Evolutionary conservation across 2,888 invertebrate species (phyloP).

Genomic region (Geophilus truncorum): DNA sequence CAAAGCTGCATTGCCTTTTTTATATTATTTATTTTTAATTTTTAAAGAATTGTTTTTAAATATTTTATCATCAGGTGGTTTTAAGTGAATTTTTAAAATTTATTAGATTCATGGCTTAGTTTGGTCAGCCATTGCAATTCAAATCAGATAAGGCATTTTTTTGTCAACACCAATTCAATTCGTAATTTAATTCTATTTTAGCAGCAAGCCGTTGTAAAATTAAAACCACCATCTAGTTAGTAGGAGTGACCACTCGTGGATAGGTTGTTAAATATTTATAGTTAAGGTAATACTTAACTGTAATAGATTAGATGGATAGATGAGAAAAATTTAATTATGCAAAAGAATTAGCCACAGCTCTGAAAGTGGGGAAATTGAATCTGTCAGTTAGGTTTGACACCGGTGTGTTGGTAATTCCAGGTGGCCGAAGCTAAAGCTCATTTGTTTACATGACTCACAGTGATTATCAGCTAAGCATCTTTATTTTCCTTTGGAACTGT

Average conservation of each 20-base stretch:
- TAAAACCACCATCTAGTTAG: too few relatives aligned
- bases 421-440: neutral
- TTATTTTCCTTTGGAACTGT: neutral
- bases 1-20: too few relatives aligned
- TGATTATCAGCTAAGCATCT: neutral
- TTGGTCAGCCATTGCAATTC: too few relatives aligned
- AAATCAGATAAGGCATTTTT: too few relatives aligned
- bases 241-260: neutral
- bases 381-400: neutral
- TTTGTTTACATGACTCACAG: neutral
- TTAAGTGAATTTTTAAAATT: too few relatives aligned
- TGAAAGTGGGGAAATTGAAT: neutral
- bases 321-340: conserved; percentile 7
- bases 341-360: neutral
- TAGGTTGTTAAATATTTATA: neutral
- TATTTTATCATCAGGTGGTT: too few relatives aligned
- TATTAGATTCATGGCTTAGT: too few relatives aligned
- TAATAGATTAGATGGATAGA: neutral
- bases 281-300: neutral
- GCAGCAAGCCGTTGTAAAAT: too few relatives aligned
- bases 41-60: too few relatives aligned
- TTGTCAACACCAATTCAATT: too few relatives aligned
- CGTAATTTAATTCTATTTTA: too few relatives aligned
- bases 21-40: too few relatives aligned
- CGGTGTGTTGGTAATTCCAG: neutral